A percentile compares a stretch with the other conserved stretches of the same genome.
Conservation (phyloP, 2,113 vertebrate species). For the Thryonomys swinderianus region DNA sequence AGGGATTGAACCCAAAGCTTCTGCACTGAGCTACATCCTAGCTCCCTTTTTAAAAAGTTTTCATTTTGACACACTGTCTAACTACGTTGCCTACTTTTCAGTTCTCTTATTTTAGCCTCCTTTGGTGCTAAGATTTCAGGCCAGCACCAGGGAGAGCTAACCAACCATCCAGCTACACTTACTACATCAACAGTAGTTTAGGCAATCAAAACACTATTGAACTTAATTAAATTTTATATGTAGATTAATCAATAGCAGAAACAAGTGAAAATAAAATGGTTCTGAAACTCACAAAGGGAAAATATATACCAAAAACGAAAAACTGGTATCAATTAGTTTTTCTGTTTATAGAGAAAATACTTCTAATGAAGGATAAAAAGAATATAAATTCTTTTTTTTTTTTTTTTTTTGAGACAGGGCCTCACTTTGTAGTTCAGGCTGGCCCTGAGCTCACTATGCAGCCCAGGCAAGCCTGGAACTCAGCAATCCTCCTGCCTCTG, state of each 20-base stretch:
- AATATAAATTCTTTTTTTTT: slow-evolving; percentile 1
- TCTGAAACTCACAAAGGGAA: neutral
- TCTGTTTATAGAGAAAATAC: neutral
- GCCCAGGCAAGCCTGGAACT: too few species aligned
- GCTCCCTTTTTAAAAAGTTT: too few species aligned
- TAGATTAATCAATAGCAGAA: neutral
- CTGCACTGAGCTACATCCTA: too few species aligned
- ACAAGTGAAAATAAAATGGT: neutral
- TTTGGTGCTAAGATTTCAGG: neutral
- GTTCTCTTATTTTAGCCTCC: neutral
- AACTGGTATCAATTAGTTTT: neutral
- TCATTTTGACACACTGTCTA: too few species aligned
- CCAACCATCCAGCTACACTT: neutral
- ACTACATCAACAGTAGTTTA: neutral
- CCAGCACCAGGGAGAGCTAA: neutral
- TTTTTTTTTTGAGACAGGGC: too few species aligned
- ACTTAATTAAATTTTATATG: neutral
- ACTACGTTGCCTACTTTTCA: neutral
- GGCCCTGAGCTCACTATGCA: too few species aligned
- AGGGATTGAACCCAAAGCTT: too few species aligned
- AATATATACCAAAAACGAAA: neutral
- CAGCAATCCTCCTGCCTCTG: too few species aligned
- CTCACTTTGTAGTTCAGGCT: too few species aligned
- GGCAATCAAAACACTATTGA: neutral
- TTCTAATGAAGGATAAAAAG: neutral